A percentile compares a stretch with the other conserved stretches of the same genome.
phyloP scores from a whole-genome alignment of 2,113 vertebrate genomes.

The Pelusios castaneus region DNA sequence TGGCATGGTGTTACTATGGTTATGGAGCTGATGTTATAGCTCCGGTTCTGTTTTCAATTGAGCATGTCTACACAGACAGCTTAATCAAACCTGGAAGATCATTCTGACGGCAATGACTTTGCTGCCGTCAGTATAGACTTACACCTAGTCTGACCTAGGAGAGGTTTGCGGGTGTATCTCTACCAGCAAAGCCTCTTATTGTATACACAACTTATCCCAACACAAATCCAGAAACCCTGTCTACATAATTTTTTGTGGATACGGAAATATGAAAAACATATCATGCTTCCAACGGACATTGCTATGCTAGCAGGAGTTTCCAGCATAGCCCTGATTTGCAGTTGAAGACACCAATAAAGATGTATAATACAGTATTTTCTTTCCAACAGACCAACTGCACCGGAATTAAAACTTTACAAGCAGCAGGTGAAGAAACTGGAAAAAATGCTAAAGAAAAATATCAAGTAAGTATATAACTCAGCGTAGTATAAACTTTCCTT shows the following conservation, averaged over 20 bases:
- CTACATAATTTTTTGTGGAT: background rate
- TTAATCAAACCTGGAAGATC: no score
- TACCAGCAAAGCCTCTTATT: background rate
- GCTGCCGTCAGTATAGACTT: no score
- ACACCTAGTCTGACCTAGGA: background rate
- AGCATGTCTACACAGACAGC: no score
- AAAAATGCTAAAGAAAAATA: constrained; percentile 74
- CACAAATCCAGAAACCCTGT: background rate
- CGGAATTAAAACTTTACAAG: constrained; percentile 85
- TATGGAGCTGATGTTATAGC: no score
- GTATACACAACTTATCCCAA: background rate
- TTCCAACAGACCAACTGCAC: constrained; percentile 76
- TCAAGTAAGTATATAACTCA: constrained; percentile 71
- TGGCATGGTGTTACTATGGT: no score
- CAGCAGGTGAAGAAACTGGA: constrained; percentile 84
- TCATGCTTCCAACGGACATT: background rate
- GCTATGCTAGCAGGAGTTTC: background rate
- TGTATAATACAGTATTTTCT: background rate
- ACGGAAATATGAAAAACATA: background rate
- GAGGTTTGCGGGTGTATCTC: background rate
- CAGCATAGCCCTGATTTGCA: background rate
- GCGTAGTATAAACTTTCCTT: background rate
- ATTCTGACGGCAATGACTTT: no score
- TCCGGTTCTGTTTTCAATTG: no score
- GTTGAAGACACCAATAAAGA: background rate